Evolutionary conservation across 2,113 vertebrate genomes (phyloP), one percentile per base, ranked within the genome.

Genomic region (Aptenodytes patagonicus): DNA sequence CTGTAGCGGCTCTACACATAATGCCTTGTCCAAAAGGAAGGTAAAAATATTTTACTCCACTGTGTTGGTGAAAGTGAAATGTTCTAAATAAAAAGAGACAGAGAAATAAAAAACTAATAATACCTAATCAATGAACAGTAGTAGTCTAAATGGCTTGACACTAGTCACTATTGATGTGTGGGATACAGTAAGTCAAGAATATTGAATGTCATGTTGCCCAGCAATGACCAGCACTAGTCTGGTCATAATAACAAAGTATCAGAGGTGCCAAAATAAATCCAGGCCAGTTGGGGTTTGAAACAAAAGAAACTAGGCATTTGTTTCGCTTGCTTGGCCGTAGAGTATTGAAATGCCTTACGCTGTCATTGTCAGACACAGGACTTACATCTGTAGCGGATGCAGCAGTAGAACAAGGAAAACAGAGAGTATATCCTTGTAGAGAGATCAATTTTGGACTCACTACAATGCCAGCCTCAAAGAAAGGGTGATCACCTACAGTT

Each of bases 231-330:
- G 28, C 24, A n/a, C 21, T 17, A 55, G 17, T 54, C 57, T 87
- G 47, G 86, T 57, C 36, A 32, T 46, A 92, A 78, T 14, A 85
- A 92, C 34, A 91, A 85, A 94, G 51, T 66, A 54, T 34, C 69
- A 92, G 72, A 78, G 76, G 49, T 94, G 40, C 42, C 81, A 65
- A 82, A 95, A 91, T 72, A 89, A 91, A 96, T 87, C 40, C 61
- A 82, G 61, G 31, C 17, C 69, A 46, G 28, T 1, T 44, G 60
- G 28, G 38, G 6, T 51, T 65, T 72, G 73, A 83, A 87, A 89
- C 26, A 79, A 64, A 64, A 69, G 21, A 44, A 54, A 69, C 0
- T 6, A 87, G 65, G 24, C 4, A 57, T 80, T 84, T 93, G 31
- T 65, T 89, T 76, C 52, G 20, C 36, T 52, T 62, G 29, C 24